These are phyloP conservation scores for Spodoptera exigua DNA, from an alignment of 2,888 invertebrate species.

Conservation along the genomic window DNA sequence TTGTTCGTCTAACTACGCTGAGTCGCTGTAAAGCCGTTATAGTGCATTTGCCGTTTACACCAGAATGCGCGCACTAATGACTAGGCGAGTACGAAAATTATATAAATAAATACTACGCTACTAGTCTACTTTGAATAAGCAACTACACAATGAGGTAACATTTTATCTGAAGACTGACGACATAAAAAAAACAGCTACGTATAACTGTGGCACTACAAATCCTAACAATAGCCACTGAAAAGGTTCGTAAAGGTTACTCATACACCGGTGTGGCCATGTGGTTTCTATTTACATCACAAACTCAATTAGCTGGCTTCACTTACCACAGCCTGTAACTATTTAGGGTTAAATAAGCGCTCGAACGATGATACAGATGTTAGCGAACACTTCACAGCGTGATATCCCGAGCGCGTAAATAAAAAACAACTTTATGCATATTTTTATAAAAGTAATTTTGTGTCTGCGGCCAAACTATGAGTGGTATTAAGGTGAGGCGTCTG, in stretches of 20 bases:
- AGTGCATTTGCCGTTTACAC: slow-evolving; percentile 48
- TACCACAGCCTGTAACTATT: slow-evolving; percentile 46
- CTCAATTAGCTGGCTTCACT: slow-evolving; percentile 58
- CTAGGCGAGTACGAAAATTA: slow-evolving; percentile 36
- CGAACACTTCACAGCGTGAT: slow-evolving; percentile 6
- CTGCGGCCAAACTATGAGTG: slow-evolving; percentile 7
- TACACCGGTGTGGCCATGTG: slow-evolving; percentile 62
- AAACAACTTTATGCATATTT: slow-evolving; percentile 1
- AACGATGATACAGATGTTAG: slow-evolving; percentile 24
- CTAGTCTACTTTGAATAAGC: slow-evolving; percentile 16
- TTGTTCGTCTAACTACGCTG: slow-evolving; percentile 41
- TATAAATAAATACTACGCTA: slow-evolving; percentile 29
- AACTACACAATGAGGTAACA: slow-evolving; percentile 18
- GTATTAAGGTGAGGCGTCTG: slow-evolving; percentile 10
- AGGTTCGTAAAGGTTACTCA: slow-evolving; percentile 47
- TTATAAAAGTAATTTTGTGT: slow-evolving; percentile 2
- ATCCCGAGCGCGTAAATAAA: background rate
- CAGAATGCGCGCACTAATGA: slow-evolving; percentile 48
- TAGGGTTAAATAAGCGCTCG: slow-evolving; percentile 43
- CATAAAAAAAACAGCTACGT: background rate
- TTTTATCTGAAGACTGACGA: background rate
- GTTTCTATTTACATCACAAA: slow-evolving; percentile 63
- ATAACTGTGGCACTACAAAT: slow-evolving; percentile 30
- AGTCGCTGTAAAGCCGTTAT: slow-evolving; percentile 27
- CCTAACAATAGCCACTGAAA: slow-evolving; percentile 37